A percentile compares a stretch with the other conserved stretches of the same genome.
Evolutionary conservation across 2,888 invertebrate species (phyloP).

Genomic region (Subacronicta megacephala): DNA sequence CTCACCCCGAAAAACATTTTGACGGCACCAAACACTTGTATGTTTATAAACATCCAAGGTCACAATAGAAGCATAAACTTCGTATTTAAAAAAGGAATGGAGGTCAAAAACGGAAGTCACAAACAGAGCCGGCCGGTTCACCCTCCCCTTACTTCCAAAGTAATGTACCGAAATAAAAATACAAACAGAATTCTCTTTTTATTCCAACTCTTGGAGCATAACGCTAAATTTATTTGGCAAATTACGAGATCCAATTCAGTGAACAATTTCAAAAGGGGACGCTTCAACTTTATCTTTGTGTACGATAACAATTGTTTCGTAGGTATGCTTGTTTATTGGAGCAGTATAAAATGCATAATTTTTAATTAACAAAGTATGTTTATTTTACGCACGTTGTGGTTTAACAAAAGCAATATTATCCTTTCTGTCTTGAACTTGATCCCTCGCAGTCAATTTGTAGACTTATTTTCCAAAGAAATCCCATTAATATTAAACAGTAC

Average conservation of each 20-base stretch:
- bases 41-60: neutral
- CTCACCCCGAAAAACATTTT: no score
- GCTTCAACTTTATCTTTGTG: constrained; percentile 39
- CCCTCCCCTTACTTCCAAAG: constrained; percentile 21
- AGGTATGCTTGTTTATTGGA: constrained; percentile 37
- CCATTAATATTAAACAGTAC: neutral
- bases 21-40: no score
- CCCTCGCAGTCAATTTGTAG: neutral
- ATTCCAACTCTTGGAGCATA: constrained; percentile 33
- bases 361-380: constrained; percentile 33
- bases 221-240: constrained; percentile 62
- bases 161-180: constrained; percentile 39
- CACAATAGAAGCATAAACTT: constrained; percentile 1
- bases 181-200: constrained; percentile 50
- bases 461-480: neutral
- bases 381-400: neutral
- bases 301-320: constrained; percentile 43
- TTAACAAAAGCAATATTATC: neutral
- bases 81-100: constrained; percentile 22
- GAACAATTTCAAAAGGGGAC: constrained; percentile 49
- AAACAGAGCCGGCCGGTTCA: constrained; percentile 12
- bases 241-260: constrained; percentile 60
- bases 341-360: constrained; percentile 11
- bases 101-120: constrained; percentile 25
- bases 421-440: neutral